Evolutionary conservation across 35 echinoderm and acorn worm species (phyloP).

Genomic region (Amphiura filiformis): DNA sequence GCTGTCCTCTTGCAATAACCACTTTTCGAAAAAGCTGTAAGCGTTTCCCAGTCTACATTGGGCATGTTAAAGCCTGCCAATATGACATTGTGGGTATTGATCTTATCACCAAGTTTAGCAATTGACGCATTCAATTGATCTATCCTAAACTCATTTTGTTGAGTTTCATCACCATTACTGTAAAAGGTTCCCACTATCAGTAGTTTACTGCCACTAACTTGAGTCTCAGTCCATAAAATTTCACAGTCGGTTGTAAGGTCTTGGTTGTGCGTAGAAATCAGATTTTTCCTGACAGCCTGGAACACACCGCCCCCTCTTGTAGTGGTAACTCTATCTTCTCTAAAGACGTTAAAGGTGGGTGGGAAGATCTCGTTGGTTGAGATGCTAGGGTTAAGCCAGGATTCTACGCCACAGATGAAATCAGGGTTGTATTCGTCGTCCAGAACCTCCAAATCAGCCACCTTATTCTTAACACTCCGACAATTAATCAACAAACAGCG

Average conservation of each 20-base stretch:
- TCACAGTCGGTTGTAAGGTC: constrained; percentile 2
- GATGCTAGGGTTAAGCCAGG: constrained; percentile 17
- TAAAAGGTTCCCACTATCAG: constrained; percentile 13
- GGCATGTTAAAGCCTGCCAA: constrained; percentile 22
- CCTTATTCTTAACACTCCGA: background rate
- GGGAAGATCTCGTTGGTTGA: background rate
- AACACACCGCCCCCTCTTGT: constrained; percentile 16
- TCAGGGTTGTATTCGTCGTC: constrained; percentile 10
- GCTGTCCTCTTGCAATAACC: too few relatives aligned
- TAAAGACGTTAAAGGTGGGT: background rate
- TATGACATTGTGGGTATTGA: constrained; percentile 13
- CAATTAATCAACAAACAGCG: background rate
- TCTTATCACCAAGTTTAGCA: too few relatives aligned
- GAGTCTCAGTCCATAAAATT: constrained; percentile 31
- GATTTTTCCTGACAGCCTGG: background rate
- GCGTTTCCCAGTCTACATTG: constrained; percentile 13
- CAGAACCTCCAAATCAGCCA: background rate
- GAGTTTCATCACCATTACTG: background rate
- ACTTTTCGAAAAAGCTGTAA: too few relatives aligned
- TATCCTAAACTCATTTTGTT: background rate
- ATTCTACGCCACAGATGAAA: constrained; percentile 33
- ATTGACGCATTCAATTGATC: constrained; percentile 1
- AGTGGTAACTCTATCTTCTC: constrained; percentile 2
- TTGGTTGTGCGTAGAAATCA: background rate
- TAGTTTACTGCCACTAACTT: constrained; percentile 11